phyloP scores from a whole-genome alignment of 2,797 vertebrate genomes.

The Oreonectes daqikongensis region DNA sequence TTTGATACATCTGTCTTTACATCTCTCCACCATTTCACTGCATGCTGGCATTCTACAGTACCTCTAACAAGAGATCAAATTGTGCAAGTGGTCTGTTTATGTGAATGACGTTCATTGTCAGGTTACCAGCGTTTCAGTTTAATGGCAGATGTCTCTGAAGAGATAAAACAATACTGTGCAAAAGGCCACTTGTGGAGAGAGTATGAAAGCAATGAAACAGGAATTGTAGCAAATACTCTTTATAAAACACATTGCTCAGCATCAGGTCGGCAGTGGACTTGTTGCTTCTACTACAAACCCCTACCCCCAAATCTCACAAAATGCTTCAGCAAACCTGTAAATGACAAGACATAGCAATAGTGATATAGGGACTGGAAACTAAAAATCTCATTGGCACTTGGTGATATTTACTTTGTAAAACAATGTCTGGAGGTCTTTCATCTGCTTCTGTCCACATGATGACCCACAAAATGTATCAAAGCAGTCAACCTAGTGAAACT shows the following conservation, averaged over 20 bases:
- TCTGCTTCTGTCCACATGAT: slow-evolving; percentile 27
- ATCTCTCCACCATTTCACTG: too few relatives aligned
- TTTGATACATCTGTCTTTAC: too few relatives aligned
- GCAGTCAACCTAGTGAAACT: slow-evolving; percentile 70
- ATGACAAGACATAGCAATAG: slow-evolving; percentile 25
- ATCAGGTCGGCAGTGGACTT: not conserved
- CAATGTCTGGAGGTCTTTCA: not conserved
- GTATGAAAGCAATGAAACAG: too few relatives aligned
- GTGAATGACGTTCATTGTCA: too few relatives aligned
- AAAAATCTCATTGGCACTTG: slow-evolving; percentile 37
- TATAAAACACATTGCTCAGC: not conserved
- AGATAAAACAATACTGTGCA: slow-evolving; percentile 12
- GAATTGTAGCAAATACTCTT: too few relatives aligned
- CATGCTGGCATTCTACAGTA: too few relatives aligned
- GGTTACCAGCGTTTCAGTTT: slow-evolving; percentile 24
- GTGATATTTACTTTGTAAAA: slow-evolving; percentile 43
- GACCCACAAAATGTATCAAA: slow-evolving; percentile 49
- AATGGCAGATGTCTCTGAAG: not conserved
- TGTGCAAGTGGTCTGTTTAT: too few relatives aligned
- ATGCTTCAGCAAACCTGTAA: slow-evolving; percentile 30
- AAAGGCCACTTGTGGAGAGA: too few relatives aligned
- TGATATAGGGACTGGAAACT: slow-evolving; percentile 40
- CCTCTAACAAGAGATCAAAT: too few relatives aligned
- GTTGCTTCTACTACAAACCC: not conserved
- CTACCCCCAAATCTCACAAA: not conserved